Base-by-base conservation (phyloP, 2,113 vertebrate species). In the Phyllopteryx taeniolatus region DNA sequence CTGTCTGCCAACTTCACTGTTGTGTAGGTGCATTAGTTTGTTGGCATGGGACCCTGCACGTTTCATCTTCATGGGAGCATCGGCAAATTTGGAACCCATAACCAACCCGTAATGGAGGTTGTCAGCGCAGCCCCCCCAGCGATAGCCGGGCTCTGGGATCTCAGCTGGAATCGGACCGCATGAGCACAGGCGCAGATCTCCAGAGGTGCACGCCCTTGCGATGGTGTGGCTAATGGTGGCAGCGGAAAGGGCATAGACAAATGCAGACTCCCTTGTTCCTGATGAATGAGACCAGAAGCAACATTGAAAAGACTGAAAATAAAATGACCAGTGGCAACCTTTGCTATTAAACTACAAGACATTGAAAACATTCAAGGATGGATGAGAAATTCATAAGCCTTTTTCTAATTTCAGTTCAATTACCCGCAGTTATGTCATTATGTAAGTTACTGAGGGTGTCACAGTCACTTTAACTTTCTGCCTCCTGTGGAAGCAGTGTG, bases 11-110 rank as follows among this genome's bases (percentile, higher is more conserved):
- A 99, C 98, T 94, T 99, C 96, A 83, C 96, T 99, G 95, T 99
- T 99, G 94, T 99, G 98, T 79, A 99, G 96, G 89, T 99, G 97
- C 98, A 98, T 99, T 83, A 99, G 95, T 89, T 99, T 99, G 94
- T 98, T 98, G 82, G 96, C 95, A 74, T 98, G 95, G 75, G 95
- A 96, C 81, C 97, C 94, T 14, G 95, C 86, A 84, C 96, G 96
- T 93, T 99, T 99, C 94, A 98, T 95, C 92, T 98, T 99, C 96
- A 99, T 96, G 80, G 98, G 95, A 79, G 98, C 96, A 72, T 99
- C 98, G 60, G 95, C 96, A 93, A 99, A 99, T 93, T 98, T 99
- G 90, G 97, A 95, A 76, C 97, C 98, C 97, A 98, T 96, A 78
- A 96, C 85, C 85, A 98, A 91, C 80, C 98, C 98, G 70, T 96